Evolutionary conservation across 2,888 invertebrate species (phyloP).

Genomic region (Cancer borealis): DNA sequence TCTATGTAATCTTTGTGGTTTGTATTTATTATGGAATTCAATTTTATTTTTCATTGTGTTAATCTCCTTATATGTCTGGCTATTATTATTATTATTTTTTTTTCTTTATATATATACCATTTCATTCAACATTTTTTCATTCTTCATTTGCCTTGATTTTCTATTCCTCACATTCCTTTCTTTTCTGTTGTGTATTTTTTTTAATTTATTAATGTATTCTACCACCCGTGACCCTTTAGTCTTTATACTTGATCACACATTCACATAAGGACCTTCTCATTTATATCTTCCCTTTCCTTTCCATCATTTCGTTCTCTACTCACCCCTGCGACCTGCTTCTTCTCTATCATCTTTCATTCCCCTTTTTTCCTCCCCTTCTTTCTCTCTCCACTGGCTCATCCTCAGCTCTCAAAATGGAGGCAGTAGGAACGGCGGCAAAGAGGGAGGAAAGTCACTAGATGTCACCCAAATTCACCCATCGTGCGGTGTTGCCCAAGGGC

Average conservation of each 20-base stretch:
- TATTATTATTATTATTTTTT: neutral
- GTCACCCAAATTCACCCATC: neutral
- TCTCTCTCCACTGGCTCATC: neutral
- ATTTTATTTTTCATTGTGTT: neutral
- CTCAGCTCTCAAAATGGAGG: slow-evolving; percentile 28
- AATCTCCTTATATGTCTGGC: neutral
- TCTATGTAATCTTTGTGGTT: neutral
- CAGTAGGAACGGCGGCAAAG: neutral
- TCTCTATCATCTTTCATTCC: slow-evolving; percentile 7
- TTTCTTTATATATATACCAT: neutral
- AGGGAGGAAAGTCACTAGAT: neutral
- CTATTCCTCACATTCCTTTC: too few species aligned
- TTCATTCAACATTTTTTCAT: neutral
- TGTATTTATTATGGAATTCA: neutral
- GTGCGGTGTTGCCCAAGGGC: neutral
- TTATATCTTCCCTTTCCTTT: neutral
- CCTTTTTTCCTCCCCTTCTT: neutral
- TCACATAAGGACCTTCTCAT: neutral
- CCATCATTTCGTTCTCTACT: neutral
- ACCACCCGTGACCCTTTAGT: neutral
- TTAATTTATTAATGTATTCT: neutral
- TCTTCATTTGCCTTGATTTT: too few species aligned
- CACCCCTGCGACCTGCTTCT: neutral
- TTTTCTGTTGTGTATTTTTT: too few species aligned
- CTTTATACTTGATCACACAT: neutral